Percentiles rank a stretch among this genome's conserved stretches.
These are phyloP conservation scores for Zootermopsis nevadensis DNA, from an alignment of 2,888 invertebrate species.

Conservation along the genomic window DNA sequence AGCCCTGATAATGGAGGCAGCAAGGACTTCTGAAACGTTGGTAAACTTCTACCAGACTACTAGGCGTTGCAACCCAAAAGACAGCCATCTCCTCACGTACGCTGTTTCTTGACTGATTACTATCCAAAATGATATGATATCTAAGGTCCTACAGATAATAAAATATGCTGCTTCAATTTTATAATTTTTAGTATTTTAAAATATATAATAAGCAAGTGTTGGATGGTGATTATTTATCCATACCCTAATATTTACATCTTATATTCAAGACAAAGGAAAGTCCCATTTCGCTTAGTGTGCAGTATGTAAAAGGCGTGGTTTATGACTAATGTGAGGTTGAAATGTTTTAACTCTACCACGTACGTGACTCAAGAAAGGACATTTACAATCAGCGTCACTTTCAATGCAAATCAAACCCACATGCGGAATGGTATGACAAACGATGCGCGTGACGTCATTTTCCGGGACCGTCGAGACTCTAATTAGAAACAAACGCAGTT, in stretches of 20 bases:
- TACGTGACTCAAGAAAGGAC: slow-evolving; percentile 3
- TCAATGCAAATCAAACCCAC: neutral
- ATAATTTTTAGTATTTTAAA: too few species aligned
- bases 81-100: too few species aligned
- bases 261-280: neutral
- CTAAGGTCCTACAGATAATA: too few species aligned
- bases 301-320: neutral
- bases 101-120: too few species aligned
- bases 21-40: too few species aligned
- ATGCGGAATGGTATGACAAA: neutral
- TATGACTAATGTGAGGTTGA: neutral
- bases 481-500: neutral
- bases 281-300: neutral
- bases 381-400: neutral
- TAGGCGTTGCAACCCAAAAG: too few species aligned
- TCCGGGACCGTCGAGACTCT: neutral
- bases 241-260: neutral
- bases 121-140: too few species aligned
- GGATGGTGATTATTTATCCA: too few species aligned
- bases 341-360: neutral
- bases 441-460: neutral
- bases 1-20: too few species aligned
- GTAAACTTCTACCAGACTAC: too few species aligned
- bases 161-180: too few species aligned
- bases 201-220: too few species aligned